Evolutionary conservation across 1,140 invertebrate genomes (phyloP).

Genomic region (Gryllus bimaculatus): DNA sequence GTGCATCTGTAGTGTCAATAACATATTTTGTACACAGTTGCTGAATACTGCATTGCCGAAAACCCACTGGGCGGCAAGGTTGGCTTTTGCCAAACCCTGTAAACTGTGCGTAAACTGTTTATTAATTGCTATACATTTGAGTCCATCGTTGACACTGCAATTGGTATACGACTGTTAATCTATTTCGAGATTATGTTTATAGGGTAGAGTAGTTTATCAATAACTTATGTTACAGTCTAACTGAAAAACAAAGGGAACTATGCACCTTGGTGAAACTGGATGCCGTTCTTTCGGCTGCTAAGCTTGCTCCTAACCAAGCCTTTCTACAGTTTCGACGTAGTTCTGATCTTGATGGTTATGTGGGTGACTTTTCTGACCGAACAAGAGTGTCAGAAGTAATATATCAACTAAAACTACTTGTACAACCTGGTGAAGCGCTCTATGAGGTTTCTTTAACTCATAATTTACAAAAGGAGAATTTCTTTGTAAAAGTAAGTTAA

Average conservation of each 20-base stretch:
- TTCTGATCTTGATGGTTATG: slow-evolving; percentile 70
- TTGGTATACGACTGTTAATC: no score
- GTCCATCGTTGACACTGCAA: no score
- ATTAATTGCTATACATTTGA: no score
- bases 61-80: no score
- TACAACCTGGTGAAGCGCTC: slow-evolving; percentile 60
- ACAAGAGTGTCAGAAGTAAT: slow-evolving; percentile 46
- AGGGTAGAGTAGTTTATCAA: no score
- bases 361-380: slow-evolving; percentile 61
- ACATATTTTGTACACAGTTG: no score
- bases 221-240: not conserved
- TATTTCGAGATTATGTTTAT: no score
- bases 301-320: slow-evolving; percentile 54
- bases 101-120: no score
- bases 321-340: slow-evolving; percentile 64
- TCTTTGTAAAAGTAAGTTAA: slow-evolving; percentile 51
- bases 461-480: slow-evolving; percentile 44
- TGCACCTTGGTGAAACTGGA: slow-evolving; percentile 51
- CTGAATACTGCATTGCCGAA: no score
- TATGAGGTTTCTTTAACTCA: slow-evolving; percentile 72
- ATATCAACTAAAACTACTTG: slow-evolving; percentile 63
- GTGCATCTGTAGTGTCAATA: no score
- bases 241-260: slow-evolving; percentile 29
- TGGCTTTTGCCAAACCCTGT: no score
- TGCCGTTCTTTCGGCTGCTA: slow-evolving; percentile 57